Conservation (phyloP, 1,140 invertebrate species). For the Caenorhabditis latens region DNA sequence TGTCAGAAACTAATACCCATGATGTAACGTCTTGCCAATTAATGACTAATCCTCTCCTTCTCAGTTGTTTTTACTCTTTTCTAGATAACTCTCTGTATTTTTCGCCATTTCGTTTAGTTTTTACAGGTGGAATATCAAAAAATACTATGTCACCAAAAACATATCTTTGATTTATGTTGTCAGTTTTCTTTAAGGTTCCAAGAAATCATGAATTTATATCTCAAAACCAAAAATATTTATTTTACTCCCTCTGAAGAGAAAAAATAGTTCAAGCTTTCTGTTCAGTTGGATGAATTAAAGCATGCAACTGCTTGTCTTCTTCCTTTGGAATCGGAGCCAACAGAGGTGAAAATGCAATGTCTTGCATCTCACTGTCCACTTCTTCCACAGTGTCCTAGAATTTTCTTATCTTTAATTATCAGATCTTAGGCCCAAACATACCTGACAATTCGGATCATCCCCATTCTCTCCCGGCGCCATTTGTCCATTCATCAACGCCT, state of each 20-base stretch:
- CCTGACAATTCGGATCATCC: conserved; percentile 19
- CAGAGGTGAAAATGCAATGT: conserved; percentile 5
- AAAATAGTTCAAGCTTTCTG: background rate
- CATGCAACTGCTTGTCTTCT: background rate
- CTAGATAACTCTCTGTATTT: background rate
- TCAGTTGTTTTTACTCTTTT: background rate
- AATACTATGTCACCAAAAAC: no score
- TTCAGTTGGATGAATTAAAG: background rate
- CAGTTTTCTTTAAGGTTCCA: no score
- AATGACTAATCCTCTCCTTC: background rate
- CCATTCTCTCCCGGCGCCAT: conserved; percentile 14
- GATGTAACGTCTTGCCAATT: background rate
- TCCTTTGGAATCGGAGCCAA: background rate
- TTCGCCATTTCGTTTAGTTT: background rate
- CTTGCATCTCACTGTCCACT: conserved; percentile 25
- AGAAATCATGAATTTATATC: no score
- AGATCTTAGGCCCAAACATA: no score
- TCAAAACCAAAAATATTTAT: background rate
- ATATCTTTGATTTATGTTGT: no score
- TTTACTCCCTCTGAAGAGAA: no score
- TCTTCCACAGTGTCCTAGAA: conserved; percentile 33
- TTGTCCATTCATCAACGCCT: conserved; percentile 39
- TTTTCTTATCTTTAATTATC: no score
- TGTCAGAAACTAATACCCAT: no score
- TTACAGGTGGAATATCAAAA: background rate